Base-by-base conservation (phyloP, 2,888 invertebrate genomes). In the Protula sp. region DNA sequence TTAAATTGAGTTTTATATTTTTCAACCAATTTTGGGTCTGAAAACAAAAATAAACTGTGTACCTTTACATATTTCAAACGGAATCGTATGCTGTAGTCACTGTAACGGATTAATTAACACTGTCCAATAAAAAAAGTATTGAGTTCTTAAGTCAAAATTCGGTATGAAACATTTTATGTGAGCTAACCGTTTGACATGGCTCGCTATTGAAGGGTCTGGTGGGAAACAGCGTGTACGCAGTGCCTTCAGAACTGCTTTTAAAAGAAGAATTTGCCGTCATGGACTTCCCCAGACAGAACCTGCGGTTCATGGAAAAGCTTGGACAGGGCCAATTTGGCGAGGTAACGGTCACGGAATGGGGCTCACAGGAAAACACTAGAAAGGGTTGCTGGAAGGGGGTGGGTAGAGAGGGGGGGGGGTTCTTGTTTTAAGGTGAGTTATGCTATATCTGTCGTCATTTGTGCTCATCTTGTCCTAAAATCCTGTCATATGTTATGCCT, bases 281-380 rank as follows among this genome's bases (percentile, higher is more conserved):
- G 63, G 90, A 91, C 83, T 89, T 91, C 81, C 90, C 91, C 59
- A 84, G 90, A 67, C 90, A 90, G 78, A 85, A 89, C 72, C 86
- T 92, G 63, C 84, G 90, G 69, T 91, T 91, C 88, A 86, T 92
- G 71, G 89, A 91, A 59, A 91, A 91, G 77, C 84, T 92, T 52
- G 90, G 91, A 26, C 91, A 91, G 80, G 92, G 92, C 63, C 88
- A 89, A 60, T 92, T 91, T 80, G 91, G 91, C 80, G 90, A 90
- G 81, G 92, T 91, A 60, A 52, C 52, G 45, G 24, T 31, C 24
- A 2, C n/a, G 28, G 4, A 19, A 3, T 22, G 5, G 22, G 52
- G 9, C 24, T 48, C 48, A 27, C 2, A 27, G 26, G 19, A 27
- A 28, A 45, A 14, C 26, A 47, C 22, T 24, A 47, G 22, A 47